These are phyloP conservation scores for Gambelia wislizenii DNA, from an alignment of 2,797 vertebrate genomes.

Conservation along the genomic window DNA sequence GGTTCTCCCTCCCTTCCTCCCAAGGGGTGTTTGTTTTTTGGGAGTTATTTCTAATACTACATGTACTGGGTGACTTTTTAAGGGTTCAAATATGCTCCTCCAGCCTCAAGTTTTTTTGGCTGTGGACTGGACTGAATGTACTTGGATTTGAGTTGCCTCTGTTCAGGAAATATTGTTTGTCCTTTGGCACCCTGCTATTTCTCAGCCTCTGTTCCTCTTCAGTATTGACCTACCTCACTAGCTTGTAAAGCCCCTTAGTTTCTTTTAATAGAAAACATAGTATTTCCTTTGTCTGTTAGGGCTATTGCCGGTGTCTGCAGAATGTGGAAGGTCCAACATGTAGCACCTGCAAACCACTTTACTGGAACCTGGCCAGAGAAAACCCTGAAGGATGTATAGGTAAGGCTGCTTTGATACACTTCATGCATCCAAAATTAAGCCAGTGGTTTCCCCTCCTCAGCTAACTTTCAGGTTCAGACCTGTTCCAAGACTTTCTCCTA, in stretches of 20 bases:
- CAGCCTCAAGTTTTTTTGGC: neutral
- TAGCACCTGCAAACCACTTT: conserved; percentile 88
- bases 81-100: neutral
- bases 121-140: neutral
- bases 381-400: conserved; percentile 87
- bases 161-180: neutral
- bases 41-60: neutral
- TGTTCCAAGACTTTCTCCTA: neutral
- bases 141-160: neutral
- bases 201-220: neutral
- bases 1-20: neutral
- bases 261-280: conserved; percentile 14
- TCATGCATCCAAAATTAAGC: neutral
- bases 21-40: neutral
- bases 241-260: neutral
- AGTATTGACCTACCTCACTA: neutral
- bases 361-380: conserved; percentile 88
- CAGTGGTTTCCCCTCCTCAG: neutral
- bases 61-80: neutral
- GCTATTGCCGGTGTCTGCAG: conserved; percentile 84
- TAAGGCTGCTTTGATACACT: conserved; percentile 58
- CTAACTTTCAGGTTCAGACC: neutral
- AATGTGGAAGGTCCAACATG: conserved; percentile 86
- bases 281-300: conserved; percentile 77
- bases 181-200: neutral